Conservation (phyloP, 2,797 vertebrate genomes). For the Eremophila alpestris region DNA sequence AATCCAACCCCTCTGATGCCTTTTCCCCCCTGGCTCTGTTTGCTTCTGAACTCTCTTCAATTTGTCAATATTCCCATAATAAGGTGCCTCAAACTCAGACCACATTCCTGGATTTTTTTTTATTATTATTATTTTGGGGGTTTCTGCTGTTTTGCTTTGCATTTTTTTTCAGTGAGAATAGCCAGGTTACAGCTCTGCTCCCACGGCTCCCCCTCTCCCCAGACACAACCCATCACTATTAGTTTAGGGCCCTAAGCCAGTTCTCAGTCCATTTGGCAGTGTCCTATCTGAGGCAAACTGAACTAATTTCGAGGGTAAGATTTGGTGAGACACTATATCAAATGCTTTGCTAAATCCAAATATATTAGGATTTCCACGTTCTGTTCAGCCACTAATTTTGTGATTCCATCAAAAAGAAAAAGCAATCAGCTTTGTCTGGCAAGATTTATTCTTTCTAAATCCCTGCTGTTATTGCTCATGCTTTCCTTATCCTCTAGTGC, state of each 20-base stretch:
- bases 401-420: slow-evolving; percentile 68
- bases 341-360: slow-evolving; percentile 69
- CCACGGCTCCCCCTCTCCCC: not conserved
- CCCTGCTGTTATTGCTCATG: slow-evolving; percentile 66
- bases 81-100: not conserved
- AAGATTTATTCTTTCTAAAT: slow-evolving; percentile 68
- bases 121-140: not conserved
- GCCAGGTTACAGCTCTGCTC: not conserved
- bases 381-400: slow-evolving; percentile 64
- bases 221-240: not conserved
- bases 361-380: slow-evolving; percentile 67
- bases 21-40: fast-evolving
- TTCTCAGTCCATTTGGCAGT: slow-evolving; percentile 51
- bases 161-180: not conserved
- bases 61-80: not conserved
- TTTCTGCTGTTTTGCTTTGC: not conserved
- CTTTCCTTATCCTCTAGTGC: slow-evolving; percentile 65
- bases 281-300: slow-evolving; percentile 51
- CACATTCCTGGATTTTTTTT: not conserved
- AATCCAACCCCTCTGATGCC: not conserved
- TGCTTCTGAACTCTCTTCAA: not conserved
- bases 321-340: slow-evolving; percentile 61
- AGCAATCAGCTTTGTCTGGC: slow-evolving; percentile 69
- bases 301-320: slow-evolving; percentile 64
- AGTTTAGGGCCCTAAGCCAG: slow-evolving; percentile 29